Percentiles rank a stretch among this genome's conserved stretches.
These are phyloP conservation scores for Cephus rjabovi DNA, from an alignment of 2,888 invertebrate species.

Conservation along the genomic window DNA sequence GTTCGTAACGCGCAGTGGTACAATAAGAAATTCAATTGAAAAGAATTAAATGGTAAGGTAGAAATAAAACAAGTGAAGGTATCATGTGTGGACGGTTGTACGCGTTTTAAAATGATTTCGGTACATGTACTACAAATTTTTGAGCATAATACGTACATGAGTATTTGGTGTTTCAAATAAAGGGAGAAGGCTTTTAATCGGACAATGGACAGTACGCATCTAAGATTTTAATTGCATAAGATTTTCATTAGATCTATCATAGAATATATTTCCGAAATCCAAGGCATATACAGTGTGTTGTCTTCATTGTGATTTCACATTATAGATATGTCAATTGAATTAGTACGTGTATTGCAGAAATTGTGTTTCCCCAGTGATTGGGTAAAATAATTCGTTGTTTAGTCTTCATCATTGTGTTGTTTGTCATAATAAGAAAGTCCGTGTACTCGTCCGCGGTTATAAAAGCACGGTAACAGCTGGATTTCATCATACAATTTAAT, in stretches of 20 bases:
- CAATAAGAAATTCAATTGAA: not conserved
- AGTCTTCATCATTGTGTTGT: conserved; percentile 9
- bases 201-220: not conserved
- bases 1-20: not conserved
- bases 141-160: not conserved
- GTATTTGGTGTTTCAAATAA: not conserved
- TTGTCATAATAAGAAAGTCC: conserved; percentile 27
- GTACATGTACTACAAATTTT: conserved; percentile 9
- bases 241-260: not conserved
- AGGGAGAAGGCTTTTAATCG: not conserved
- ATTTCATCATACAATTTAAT: conserved; percentile 44
- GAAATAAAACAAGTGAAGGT: not conserved
- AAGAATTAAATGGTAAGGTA: not conserved
- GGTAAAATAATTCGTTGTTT: conserved; percentile 35
- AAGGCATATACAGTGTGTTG: not conserved
- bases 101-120: conserved; percentile 30
- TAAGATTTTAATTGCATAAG: not conserved
- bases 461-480: conserved; percentile 41
- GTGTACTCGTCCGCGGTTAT: conserved; percentile 39
- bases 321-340: not conserved
- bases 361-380: not conserved
- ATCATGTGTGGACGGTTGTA: conserved; percentile 30
- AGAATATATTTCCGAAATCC: not conserved
- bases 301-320: not conserved
- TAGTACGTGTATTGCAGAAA: not conserved